Percentiles rank a stretch among this genome's conserved stretches.
These are phyloP conservation scores for Eupleurogrammus muticus DNA, from an alignment of 2,797 vertebrate species.

Conservation along the genomic window DNA sequence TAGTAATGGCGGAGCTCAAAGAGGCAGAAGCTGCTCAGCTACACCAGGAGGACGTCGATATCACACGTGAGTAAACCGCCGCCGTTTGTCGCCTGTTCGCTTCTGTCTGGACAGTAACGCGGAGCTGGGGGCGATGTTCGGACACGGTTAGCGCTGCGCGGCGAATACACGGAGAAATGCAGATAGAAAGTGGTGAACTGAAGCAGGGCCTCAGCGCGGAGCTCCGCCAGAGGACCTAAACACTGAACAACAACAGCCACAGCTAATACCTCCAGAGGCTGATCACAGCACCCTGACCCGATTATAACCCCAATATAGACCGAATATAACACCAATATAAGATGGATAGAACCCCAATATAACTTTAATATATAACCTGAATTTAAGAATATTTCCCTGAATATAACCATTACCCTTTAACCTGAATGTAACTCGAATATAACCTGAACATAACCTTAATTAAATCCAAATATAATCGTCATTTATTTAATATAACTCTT, in stretches of 20 bases:
- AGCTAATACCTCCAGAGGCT: background rate
- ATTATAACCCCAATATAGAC: no score
- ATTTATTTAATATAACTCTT: no score
- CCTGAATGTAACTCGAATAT: no score
- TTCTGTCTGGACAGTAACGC: accelerated
- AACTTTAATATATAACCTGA: no score
- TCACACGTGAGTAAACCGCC: slow-evolving; percentile 70
- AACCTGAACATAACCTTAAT: no score
- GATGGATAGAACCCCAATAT: no score
- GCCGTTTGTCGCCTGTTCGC: background rate
- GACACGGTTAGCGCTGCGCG: background rate
- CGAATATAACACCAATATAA: no score
- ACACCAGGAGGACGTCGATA: slow-evolving; percentile 83
- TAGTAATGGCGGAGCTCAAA: slow-evolving; percentile 82
- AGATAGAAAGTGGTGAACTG: slow-evolving; percentile 75
- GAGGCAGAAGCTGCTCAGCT: slow-evolving; percentile 74
- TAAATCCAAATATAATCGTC: no score
- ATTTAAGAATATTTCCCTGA: no score
- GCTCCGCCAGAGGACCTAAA: slow-evolving; percentile 86
- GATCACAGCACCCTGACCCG: no score
- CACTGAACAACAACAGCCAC: slow-evolving; percentile 55
- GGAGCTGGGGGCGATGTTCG: background rate
- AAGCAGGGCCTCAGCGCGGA: slow-evolving; percentile 84
- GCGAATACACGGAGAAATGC: slow-evolving; percentile 17
- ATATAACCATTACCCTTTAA: no score